These are phyloP conservation scores for Coelopa pilipes DNA, from an alignment of 2,888 invertebrate species.

Conservation along the genomic window DNA sequence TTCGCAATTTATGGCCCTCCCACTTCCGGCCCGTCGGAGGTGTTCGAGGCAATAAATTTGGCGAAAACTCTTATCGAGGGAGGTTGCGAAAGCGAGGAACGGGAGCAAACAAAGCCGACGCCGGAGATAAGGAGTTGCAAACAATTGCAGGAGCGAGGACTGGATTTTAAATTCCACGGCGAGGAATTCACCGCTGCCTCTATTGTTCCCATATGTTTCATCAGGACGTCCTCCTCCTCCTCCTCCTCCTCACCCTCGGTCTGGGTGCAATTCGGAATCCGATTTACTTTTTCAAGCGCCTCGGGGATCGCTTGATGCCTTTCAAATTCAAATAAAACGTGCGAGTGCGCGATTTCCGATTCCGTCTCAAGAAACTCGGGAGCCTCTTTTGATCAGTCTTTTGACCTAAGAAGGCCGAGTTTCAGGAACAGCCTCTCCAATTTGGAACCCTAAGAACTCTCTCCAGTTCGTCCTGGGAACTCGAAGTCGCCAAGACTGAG, in stretches of 20 bases:
- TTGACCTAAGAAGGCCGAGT: too few relatives aligned
- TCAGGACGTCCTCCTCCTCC: constrained; percentile 10
- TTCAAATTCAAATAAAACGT: constrained; percentile 67
- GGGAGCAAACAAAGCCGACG: constrained; percentile 23
- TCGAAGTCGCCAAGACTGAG: too few relatives aligned
- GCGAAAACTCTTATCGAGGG: constrained; percentile 17
- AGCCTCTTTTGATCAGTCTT: too few relatives aligned
- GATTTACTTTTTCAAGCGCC: constrained; percentile 67
- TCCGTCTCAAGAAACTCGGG: too few relatives aligned
- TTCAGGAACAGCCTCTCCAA: too few relatives aligned
- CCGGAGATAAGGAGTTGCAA: constrained; percentile 27
- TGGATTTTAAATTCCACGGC: constrained; percentile 28
- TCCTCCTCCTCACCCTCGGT: too few relatives aligned
- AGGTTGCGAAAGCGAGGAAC: not conserved
- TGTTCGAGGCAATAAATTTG: constrained; percentile 7
- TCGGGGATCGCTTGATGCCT: constrained; percentile 67
- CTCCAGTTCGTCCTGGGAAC: too few relatives aligned
- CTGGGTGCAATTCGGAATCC: constrained; percentile 56
- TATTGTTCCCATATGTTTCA: constrained; percentile 32
- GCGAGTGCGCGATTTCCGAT: constrained; percentile 62
- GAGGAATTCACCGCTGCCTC: not conserved
- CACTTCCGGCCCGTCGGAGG: not conserved
- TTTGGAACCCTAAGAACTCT: too few relatives aligned
- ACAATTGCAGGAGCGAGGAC: constrained; percentile 1
- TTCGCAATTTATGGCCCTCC: too few relatives aligned